Evolutionary conservation across 1,140 invertebrate species (phyloP), one percentile per base, ranked within the genome.

Genomic region (Drosophila lacertosa): DNA sequence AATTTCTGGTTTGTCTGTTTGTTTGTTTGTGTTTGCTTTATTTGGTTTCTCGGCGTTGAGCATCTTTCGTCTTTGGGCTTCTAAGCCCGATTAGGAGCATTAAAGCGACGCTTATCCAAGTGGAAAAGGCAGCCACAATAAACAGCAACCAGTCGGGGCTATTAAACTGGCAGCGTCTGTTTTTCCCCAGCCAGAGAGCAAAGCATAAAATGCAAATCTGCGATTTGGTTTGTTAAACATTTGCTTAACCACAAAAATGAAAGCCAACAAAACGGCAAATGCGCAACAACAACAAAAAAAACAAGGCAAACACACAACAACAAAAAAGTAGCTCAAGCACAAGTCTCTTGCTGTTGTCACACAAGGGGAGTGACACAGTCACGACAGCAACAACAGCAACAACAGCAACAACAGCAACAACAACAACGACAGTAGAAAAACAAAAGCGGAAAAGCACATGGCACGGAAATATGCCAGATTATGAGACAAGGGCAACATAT

Each of bases 161-260:
- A 54, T 58, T 73, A 68, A 71, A 55, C 24, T 40, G 44, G 48
- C 26, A 24, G 39, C 47, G 22, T 26, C 64, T 53, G 48, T 54
- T 54, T 69, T 55, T 33, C 13, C 51, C 29, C 60, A 59, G 62
- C 68, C 53, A n/a, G 59, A 26, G 45, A 53, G 59, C 53, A 59
- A 65, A 88, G 55, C 74, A 82, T 88, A 82, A 86, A 86, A 86
- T 86, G 82, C 82, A 86, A 86, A 86, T 86, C 82, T 77, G 74
- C 65, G 82, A 86, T 86, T 86, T 86, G 82, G 82, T 86, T 86
- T 88, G 82, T 86, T 86, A 69, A 86, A 88, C 82, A 86, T 86
- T 86, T 82, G 78, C 82, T 88, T 86, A 86, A 86, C 82, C 82
- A 86, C 82, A 86, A 86, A 82, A 82, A 68, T 68, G 60, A 80